Evolutionary conservation across 2,113 vertebrate genomes (phyloP), one percentile per base, ranked within the genome.

Genomic region (Saguinus midas): DNA sequence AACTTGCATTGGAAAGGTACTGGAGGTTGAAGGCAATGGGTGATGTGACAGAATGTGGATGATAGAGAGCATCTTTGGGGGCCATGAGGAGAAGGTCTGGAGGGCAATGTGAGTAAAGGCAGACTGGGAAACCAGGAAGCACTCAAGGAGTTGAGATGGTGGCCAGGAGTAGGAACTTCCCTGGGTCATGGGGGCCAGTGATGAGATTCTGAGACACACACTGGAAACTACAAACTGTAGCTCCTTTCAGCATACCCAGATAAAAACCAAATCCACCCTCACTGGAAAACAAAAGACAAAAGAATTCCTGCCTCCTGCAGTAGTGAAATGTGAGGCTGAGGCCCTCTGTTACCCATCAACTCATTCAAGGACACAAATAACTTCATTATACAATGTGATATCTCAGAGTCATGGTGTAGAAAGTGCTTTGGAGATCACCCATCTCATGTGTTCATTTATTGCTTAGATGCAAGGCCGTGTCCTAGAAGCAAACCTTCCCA

Each of bases 321-420:
- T n/a, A 16, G 5, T 43, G 43, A 55, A 82, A 93, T 94, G 80
- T 37, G 90, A 81, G 90, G 87, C 80, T 17, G 37, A 58, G 64
- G 45, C 40, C 52, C n/a, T 92, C 40, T 25, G 72, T 93, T 70
- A 94, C 95, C 50, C 4, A 4, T 8, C 94, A 86, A 81, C 94
- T 97, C 84, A 95, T 95, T 78, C 84, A 85, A 96, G 75, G 94
- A 72, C 57, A 90, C 96, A 97, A 78, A 87, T 97, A 76, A 90
- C 94, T 92, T 96, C 70, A 90, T 96, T 93, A 93, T 86, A 6
- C 45, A 35, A 66, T 68, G 96, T 90, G 88, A 58, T 43, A 45
- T 68, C 73, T 40, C 79, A 27, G 23, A 27, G 57, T 72, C 32
- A 1, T 18, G 20, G 79, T 27, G 61, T 12, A 75, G 13, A 73